phyloP scores from a whole-genome alignment of 2,113 vertebrate genomes.

The Pelodiscus sinensis region DNA sequence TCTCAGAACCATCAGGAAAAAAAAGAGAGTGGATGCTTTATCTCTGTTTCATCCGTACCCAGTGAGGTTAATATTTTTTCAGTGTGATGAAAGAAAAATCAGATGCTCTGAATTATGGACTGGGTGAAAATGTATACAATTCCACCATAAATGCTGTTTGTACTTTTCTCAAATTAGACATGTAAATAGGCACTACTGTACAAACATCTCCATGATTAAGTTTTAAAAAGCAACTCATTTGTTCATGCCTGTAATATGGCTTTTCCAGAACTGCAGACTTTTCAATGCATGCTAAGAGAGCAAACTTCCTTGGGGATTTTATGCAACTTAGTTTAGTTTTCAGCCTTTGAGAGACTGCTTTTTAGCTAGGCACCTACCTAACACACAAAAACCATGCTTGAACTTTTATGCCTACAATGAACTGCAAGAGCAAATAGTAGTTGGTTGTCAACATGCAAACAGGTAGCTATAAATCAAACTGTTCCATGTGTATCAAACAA shows the following conservation, averaged over 20 bases:
- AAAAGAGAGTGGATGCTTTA: background rate
- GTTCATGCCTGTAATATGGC: fast-evolving
- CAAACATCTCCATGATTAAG: background rate
- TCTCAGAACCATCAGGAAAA: too few relatives aligned
- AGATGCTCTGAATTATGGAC: background rate
- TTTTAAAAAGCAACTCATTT: background rate
- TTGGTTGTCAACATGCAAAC: background rate
- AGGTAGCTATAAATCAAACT: background rate
- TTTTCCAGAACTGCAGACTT: background rate
- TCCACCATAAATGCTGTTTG: background rate
- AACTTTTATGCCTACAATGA: background rate
- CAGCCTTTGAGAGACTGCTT: background rate
- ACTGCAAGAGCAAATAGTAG: background rate
- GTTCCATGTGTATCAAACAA: background rate
- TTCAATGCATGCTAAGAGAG: background rate
- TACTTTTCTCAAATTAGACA: background rate
- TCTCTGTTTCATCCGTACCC: background rate
- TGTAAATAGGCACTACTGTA: background rate
- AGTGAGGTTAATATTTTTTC: background rate
- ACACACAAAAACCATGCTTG: fast-evolving
- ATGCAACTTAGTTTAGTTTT: background rate
- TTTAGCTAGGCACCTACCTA: background rate
- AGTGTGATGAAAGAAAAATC: background rate
- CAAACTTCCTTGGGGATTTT: background rate
- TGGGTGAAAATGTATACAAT: fast-evolving